phyloP scores from a whole-genome alignment of 2,888 invertebrate genomes.

The Tipula helvola region DNA sequence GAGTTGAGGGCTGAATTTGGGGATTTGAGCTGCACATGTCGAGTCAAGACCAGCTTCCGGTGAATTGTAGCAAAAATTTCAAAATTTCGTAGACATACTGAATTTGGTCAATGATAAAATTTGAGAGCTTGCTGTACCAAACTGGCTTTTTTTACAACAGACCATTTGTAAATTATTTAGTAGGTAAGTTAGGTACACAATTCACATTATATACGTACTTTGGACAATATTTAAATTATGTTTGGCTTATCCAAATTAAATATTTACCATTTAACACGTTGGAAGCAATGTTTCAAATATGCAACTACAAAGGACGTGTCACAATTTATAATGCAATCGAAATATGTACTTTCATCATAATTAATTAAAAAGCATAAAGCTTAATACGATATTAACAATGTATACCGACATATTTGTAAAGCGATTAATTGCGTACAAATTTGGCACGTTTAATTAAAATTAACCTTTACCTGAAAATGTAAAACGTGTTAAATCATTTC shows the following conservation, averaged over 20 bases:
- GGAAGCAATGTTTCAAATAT: not conserved
- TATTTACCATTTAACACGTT: not conserved
- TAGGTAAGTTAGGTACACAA: too few relatives aligned
- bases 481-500: not conserved
- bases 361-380: not conserved
- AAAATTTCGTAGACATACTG: too few relatives aligned
- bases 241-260: not conserved
- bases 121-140: too few relatives aligned
- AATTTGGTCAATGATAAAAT: too few relatives aligned
- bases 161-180: too few relatives aligned
- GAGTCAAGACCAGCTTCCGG: too few relatives aligned
- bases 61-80: too few relatives aligned
- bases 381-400: not conserved
- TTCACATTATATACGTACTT: too few relatives aligned
- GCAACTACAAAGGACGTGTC: not conserved
- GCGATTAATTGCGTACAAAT: not conserved
- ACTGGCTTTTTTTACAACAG: too few relatives aligned
- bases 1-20: too few relatives aligned
- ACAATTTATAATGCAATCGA: not conserved
- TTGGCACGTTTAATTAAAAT: not conserved
- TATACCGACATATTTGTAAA: not conserved
- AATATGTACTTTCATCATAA: not conserved
- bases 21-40: too few relatives aligned
- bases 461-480: not conserved
- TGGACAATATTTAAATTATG: not conserved